Conservation (phyloP, 1,140 invertebrate genomes). For the Heliothis subflexa region DNA sequence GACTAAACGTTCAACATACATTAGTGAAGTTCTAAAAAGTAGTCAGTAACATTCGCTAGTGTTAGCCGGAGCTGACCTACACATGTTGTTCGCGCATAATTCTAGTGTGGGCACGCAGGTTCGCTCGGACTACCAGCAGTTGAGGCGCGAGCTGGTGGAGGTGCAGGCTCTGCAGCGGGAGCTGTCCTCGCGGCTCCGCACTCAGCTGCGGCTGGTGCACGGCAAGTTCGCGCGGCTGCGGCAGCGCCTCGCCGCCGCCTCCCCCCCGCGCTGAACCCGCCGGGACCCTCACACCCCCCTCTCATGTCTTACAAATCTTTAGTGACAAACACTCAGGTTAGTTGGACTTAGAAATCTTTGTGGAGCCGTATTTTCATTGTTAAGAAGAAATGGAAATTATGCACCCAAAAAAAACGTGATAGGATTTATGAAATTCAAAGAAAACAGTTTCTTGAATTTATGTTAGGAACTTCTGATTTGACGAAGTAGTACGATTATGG, state of each 20-base stretch:
- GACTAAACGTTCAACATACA: too few species aligned
- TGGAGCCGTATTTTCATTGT: not conserved
- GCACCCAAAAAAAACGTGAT: not conserved
- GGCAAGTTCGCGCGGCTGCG: constrained; percentile 81
- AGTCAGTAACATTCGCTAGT: not conserved
- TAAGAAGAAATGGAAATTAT: not conserved
- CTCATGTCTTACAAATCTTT: constrained; percentile 31
- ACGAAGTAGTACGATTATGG: not conserved
- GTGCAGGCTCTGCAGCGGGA: constrained; percentile 84
- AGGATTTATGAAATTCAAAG: not conserved
- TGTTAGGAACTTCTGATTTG: not conserved
- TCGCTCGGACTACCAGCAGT: constrained; percentile 83
- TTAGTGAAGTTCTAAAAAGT: too few species aligned
- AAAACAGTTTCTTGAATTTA: not conserved
- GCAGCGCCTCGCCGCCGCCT: constrained; percentile 77
- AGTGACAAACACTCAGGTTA: constrained; percentile 10
- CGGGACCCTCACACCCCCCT: not conserved
- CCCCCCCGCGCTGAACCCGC: constrained; percentile 66
- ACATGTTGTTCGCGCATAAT: not conserved
- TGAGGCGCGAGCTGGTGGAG: constrained; percentile 81
- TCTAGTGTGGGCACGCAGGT: constrained; percentile 65
- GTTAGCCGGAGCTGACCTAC: constrained; percentile 26
- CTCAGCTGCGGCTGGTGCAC: constrained; percentile 82
- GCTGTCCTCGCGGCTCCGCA: constrained; percentile 77
- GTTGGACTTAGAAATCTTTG: constrained; percentile 15